Percentiles rank a stretch among this genome's conserved stretches.
These are phyloP conservation scores for Brachypalpus laphriformis DNA, from an alignment of 2,888 invertebrate species.

Conservation along the genomic window DNA sequence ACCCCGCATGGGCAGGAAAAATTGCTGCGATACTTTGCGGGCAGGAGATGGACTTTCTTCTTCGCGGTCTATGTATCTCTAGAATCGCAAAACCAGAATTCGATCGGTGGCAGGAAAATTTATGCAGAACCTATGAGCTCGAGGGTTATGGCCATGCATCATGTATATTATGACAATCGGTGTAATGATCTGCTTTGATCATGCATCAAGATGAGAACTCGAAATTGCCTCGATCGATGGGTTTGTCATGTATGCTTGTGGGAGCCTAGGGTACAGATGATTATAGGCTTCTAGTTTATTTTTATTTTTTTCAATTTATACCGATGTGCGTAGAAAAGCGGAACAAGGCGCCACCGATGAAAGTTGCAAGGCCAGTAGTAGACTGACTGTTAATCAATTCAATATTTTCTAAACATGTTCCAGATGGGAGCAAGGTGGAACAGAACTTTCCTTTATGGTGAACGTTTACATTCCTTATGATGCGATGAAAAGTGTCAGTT, in stretches of 20 bases:
- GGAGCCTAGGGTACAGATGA: slow-evolving; percentile 3
- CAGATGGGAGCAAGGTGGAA: neutral
- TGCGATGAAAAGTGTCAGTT: too few species aligned
- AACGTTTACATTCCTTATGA: neutral
- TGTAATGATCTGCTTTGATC: slow-evolving; percentile 72
- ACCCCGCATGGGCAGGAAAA: slow-evolving; percentile 18
- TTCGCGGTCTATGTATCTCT: neutral
- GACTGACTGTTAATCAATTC: slow-evolving; percentile 22
- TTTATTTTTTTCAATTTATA: slow-evolving; percentile 6
- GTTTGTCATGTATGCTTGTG: slow-evolving; percentile 40
- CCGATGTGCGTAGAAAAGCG: slow-evolving; percentile 43
- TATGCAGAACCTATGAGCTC: slow-evolving; percentile 64
- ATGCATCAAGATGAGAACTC: slow-evolving; percentile 60
- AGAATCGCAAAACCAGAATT: slow-evolving; percentile 54
- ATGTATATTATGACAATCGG: slow-evolving; percentile 71
- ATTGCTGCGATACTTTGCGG: slow-evolving; percentile 21
- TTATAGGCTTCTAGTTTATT: slow-evolving; percentile 54
- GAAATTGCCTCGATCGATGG: slow-evolving; percentile 53
- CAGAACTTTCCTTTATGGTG: slow-evolving; percentile 21
- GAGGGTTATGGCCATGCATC: slow-evolving; percentile 58
- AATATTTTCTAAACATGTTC: slow-evolving; percentile 8
- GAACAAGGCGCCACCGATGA: slow-evolving; percentile 65
- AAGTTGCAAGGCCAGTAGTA: slow-evolving; percentile 48
- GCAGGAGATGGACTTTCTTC: slow-evolving; percentile 58
- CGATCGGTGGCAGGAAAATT: slow-evolving; percentile 69